Evolutionary conservation across 2,113 vertebrate genomes (phyloP), one percentile per base, ranked within the genome.

Genomic region (Coracopsis vasa): DNA sequence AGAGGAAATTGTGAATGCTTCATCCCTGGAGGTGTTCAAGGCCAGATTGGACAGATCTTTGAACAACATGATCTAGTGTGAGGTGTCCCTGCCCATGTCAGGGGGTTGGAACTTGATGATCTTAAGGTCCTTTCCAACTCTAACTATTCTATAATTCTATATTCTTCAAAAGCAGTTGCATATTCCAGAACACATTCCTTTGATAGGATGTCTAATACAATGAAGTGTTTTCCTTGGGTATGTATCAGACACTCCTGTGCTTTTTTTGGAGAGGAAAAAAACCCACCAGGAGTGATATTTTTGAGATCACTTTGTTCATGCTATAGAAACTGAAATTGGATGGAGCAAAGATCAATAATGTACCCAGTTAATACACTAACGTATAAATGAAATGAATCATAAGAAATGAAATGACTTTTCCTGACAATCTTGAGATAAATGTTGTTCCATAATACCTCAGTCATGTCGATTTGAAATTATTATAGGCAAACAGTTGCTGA

Each of bases 311-410:
- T 96, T 96, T 93, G 69, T 92, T 78, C 74, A 14, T 90, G 41
- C 61, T 75, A 39, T 85, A 65, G 95, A 92, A 94, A 65, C 65
- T 85, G 87, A 96, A 97, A 96, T 97, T 97, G 93, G 80, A 97
- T 96, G 92, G 79, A 97, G 48, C 65, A 95, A 85, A 81, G 94
- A 98, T 98, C 98, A 97, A 96, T 98, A 97, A 90, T 75, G 51
- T 96, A 96, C 96, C 93, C 77, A 91, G 85, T 88, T 96, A 98
- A 98, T 96, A 97, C 69, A 87, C 44, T 92, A 77, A 86, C 72
- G 0, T 95, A 92, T 88, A 97, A 96, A 94, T 97, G 92, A 97
- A 97, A 98, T 97, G 64, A 96, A 96, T 97, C 91, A 91, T 91
- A 93, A 94, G 91, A 96, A 98, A 96, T 97, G 77, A 97, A 97